Evolutionary conservation across 2,113 vertebrate species (phyloP).

Genomic region (Callospermophilus lateralis): DNA sequence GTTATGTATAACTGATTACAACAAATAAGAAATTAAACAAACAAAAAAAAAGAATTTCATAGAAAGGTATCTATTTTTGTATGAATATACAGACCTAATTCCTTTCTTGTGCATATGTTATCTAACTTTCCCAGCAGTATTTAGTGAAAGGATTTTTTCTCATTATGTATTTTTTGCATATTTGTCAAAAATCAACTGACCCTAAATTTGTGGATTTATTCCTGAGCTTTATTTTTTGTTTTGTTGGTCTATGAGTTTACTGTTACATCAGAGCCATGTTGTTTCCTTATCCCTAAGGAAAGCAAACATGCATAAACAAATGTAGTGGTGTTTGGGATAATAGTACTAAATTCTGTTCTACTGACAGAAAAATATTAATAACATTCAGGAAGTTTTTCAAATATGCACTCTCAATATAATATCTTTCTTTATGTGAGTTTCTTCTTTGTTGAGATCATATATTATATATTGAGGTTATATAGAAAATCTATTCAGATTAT

Average conservation of each 20-base stretch:
- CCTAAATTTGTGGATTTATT: neutral
- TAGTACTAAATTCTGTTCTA: no score
- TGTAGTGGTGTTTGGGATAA: no score
- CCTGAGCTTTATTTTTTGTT: neutral
- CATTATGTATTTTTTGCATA: neutral
- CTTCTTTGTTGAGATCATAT: neutral
- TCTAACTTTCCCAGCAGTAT: neutral
- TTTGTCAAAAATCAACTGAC: neutral
- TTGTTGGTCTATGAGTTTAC: no score
- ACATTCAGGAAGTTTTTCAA: neutral
- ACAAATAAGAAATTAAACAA: neutral
- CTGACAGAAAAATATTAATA: no score
- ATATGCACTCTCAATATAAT: neutral
- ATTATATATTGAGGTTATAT: no score
- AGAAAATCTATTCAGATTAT: no score
- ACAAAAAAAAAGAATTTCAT: no score
- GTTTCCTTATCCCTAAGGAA: no score
- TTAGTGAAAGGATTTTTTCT: neutral
- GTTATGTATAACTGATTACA: no score
- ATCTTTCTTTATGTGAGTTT: neutral
- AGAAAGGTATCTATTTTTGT: neutral
- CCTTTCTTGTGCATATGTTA: no score
- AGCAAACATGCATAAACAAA: no score
- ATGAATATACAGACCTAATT: neutral
- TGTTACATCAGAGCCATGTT: no score